These are phyloP conservation scores for Heteronetta atricapilla DNA, from an alignment of 2,113 vertebrate genomes.

Conservation along the genomic window DNA sequence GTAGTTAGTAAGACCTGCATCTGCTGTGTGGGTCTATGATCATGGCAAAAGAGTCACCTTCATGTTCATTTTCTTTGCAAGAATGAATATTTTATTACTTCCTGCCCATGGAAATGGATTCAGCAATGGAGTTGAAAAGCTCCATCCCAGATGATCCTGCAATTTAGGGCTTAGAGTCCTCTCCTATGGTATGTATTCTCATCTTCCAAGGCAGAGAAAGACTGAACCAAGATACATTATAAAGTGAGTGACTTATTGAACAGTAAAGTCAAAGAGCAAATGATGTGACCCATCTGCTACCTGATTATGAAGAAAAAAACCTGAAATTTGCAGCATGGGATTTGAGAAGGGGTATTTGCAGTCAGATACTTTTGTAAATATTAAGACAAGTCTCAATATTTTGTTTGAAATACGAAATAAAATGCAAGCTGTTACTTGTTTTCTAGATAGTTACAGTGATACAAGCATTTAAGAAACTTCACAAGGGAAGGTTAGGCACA, in stretches of 20 bases:
- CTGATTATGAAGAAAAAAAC: not conserved
- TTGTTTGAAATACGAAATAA: not conserved
- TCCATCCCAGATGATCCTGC: not conserved
- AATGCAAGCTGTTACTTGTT: not conserved
- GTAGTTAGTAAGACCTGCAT: not conserved
- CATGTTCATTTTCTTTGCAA: not conserved
- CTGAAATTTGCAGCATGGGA: not conserved
- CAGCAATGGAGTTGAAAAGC: not conserved
- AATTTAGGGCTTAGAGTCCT: not conserved
- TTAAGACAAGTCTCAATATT: not conserved
- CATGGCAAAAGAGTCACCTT: not conserved
- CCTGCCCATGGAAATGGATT: not conserved
- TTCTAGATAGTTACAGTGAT: not conserved
- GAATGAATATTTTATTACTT: not conserved
- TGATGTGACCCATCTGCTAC: not conserved
- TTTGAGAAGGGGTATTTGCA: not conserved
- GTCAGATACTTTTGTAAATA: not conserved
- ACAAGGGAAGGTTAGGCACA: not conserved
- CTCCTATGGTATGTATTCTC: not conserved
- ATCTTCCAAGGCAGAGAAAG: not conserved
- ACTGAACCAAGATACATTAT: not conserved
- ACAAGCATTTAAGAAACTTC: not conserved
- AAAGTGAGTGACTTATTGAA: not conserved
- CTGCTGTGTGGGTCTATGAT: not conserved
- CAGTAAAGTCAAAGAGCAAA: not conserved